Percentiles rank a stretch among this genome's conserved stretches.
Conservation (phyloP, 1,140 invertebrate species). For the Bombus huntii region DNA sequence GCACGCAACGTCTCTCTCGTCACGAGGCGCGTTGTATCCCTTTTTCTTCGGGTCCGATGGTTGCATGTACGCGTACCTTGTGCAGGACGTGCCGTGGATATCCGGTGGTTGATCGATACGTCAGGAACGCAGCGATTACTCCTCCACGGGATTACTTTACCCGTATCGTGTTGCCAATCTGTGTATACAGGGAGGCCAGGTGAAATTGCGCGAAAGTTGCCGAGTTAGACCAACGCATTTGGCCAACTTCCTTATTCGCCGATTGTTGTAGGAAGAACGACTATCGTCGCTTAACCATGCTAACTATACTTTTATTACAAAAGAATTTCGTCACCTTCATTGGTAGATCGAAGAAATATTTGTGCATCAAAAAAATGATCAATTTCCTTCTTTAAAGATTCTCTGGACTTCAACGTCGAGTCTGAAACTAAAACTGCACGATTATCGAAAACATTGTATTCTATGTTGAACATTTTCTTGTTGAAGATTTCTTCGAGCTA, state of each 20-base stretch:
- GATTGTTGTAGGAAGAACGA: not conserved
- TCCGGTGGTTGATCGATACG: conserved; percentile 53
- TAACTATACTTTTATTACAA: too few relatives aligned
- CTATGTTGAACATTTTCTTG: too few relatives aligned
- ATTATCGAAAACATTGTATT: not conserved
- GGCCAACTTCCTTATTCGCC: not conserved
- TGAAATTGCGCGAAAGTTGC: conserved; percentile 32
- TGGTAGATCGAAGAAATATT: too few relatives aligned
- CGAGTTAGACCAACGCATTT: not conserved
- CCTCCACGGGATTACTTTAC: conserved; percentile 50
- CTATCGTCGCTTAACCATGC: too few relatives aligned
- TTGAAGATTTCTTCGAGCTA: not conserved
- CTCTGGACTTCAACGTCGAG: not conserved
- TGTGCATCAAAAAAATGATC: too few relatives aligned
- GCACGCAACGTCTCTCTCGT: conserved; percentile 39
- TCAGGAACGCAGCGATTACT: conserved; percentile 52
- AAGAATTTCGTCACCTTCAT: too few relatives aligned
- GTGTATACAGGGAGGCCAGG: conserved; percentile 25
- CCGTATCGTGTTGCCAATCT: conserved; percentile 47
- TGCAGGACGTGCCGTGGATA: conserved; percentile 47
- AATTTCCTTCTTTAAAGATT: not conserved
- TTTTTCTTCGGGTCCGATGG: conserved; percentile 25
- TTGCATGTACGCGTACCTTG: conserved; percentile 36
- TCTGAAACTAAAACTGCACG: not conserved
- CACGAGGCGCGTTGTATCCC: conserved; percentile 37